These are phyloP conservation scores for Sebastiscus tertius DNA, from an alignment of 2,797 vertebrate genomes.

Conservation along the genomic window DNA sequence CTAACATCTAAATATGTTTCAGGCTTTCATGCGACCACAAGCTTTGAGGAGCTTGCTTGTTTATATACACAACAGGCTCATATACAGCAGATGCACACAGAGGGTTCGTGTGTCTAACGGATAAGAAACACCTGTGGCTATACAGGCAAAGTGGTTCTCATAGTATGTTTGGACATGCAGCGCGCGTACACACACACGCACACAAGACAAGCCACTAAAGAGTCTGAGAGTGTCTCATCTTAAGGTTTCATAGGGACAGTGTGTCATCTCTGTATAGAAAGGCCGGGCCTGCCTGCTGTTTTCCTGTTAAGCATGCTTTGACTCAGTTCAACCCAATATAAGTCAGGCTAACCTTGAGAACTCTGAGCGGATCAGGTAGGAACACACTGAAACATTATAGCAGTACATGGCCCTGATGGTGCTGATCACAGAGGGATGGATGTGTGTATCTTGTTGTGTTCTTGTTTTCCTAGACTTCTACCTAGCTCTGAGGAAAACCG, in stretches of 20 bases:
- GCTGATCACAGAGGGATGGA: neutral
- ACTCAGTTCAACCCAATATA: neutral
- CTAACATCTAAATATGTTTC: slow-evolving; percentile 47
- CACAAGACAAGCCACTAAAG: neutral
- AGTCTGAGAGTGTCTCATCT: neutral
- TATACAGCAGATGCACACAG: slow-evolving; percentile 29
- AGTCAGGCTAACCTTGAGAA: neutral
- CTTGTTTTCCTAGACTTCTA: neutral
- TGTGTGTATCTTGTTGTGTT: neutral
- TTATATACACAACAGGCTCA: slow-evolving; percentile 46
- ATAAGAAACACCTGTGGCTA: slow-evolving; percentile 58
- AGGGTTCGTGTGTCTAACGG: slow-evolving; percentile 29
- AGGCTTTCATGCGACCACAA: slow-evolving; percentile 16
- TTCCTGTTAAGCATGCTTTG: neutral
- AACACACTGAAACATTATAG: neutral
- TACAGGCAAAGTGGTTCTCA: slow-evolving; percentile 15
- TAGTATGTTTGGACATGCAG: slow-evolving; percentile 13
- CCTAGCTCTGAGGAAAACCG: neutral
- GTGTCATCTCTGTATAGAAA: neutral
- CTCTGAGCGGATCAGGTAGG: neutral
- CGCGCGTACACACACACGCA: neutral
- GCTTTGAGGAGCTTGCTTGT: slow-evolving; percentile 25
- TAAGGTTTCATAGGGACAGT: neutral
- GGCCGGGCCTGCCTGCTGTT: neutral
- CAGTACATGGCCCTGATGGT: neutral